Evolutionary conservation across 2,797 vertebrate species (phyloP).

Genomic region (Vireo griseus): DNA sequence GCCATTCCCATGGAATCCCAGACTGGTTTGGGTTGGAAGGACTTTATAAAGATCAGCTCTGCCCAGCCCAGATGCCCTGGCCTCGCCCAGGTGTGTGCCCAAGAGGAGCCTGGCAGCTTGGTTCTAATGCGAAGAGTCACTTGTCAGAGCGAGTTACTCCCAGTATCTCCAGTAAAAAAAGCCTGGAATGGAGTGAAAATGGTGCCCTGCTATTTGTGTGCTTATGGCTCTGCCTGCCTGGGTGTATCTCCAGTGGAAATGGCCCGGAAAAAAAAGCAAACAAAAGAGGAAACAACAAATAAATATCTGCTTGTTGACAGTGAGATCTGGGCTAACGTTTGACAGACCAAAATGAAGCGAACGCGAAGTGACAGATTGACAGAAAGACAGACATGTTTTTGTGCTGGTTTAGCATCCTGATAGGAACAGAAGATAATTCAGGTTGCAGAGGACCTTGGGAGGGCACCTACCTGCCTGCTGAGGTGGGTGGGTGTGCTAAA

Average conservation of each 20-base stretch:
- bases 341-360: neutral
- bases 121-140: neutral
- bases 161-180: neutral
- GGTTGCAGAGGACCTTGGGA: neutral
- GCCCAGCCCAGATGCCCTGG: neutral
- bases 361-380: neutral
- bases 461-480: neutral
- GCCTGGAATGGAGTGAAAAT: neutral
- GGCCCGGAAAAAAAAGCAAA: neutral
- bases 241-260: neutral
- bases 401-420: neutral
- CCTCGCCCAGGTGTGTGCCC: neutral
- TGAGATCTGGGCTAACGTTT: neutral
- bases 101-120: neutral
- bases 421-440: neutral
- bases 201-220: neutral
- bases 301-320: neutral
- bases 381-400: slow-evolving; percentile 33
- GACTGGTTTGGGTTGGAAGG: neutral
- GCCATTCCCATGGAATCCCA: neutral
- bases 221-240: neutral
- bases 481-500: neutral
- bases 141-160: neutral
- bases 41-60: neutral
- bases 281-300: slow-evolving; percentile 3